Evolutionary conservation across 2,113 vertebrate species (phyloP), one percentile per base, ranked within the genome.

Genomic region (Ramphastos sulfuratus): DNA sequence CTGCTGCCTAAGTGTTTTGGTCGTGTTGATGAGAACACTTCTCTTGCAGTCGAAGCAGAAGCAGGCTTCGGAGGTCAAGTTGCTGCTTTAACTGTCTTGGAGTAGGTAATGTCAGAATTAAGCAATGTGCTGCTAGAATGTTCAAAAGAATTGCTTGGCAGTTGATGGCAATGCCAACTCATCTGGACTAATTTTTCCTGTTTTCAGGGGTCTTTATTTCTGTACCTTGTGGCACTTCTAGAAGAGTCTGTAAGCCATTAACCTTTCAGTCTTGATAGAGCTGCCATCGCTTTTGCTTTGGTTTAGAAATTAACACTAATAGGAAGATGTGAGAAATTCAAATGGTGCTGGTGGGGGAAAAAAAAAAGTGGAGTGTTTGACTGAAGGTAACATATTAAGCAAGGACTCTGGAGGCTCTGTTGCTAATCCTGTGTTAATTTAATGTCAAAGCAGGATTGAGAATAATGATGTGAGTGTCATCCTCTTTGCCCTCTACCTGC

Each of bases 341-440:
- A 75, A 71, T 56, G 8, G 7, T 8, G 61, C 21, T 74, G 9
- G 21, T 50, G 48, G 48, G 48, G 15, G 67, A 11, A 16, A 72
- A 55, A 72, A 55, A 85, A 37, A 37, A 75, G 39, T 48, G 9
- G 10, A 39, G 24, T 27, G 12, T 54, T 90, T 87, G 15, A 59
- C 69, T 84, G 76, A 35, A 39, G 4, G 24, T 81, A 72, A 76
- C 44, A 83, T 67, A 30, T 3, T 46, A 87, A 87, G 5, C 48
- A 56, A 60, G 17, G 18, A 56, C 35, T 52, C 28, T 9, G 21
- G 23, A 87, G 37, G 17, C 7, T 85, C 20, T 90, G 9, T 63
- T 74, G 67, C 10, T 89, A 82, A 75, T 73, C n/a, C 23, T 54
- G 5, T 75, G 33, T 91, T 91, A 95, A 87, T 83, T 72, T 89